These are phyloP conservation scores for Diplodus sargus DNA, from an alignment of 2,797 vertebrate genomes.

Conservation along the genomic window DNA sequence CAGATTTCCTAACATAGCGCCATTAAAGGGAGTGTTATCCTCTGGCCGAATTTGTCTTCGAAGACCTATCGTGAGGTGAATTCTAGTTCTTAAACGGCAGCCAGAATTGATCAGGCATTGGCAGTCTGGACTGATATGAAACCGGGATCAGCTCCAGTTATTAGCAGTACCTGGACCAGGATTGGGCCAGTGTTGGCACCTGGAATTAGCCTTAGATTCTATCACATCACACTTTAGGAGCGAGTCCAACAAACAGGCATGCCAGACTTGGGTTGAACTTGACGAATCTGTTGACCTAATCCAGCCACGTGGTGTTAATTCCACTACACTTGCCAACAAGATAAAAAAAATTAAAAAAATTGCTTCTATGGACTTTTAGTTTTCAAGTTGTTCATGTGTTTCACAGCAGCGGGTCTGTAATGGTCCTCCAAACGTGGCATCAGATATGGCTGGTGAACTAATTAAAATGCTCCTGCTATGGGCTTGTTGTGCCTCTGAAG, in stretches of 20 bases:
- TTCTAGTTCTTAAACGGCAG: neutral
- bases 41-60: too few relatives aligned
- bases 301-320: neutral
- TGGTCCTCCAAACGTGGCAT: slow-evolving; percentile 35
- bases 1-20: neutral
- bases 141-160: neutral
- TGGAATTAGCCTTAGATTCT: neutral
- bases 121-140: neutral
- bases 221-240: neutral
- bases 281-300: neutral
- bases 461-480: slow-evolving; percentile 36
- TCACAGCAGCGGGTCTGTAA: slow-evolving; percentile 38
- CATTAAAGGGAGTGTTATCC: too few relatives aligned
- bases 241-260: neutral
- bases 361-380: neutral
- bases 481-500: slow-evolving; percentile 31
- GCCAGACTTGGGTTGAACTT: neutral
- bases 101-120: neutral
- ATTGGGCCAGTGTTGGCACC: neutral
- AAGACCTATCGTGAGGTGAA: neutral
- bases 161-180: neutral
- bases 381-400: slow-evolving; percentile 8
- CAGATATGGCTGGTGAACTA: slow-evolving; percentile 18
- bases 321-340: neutral
- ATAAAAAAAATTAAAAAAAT: neutral